These are phyloP conservation scores for Rhinoderma darwinii DNA, from an alignment of 2,113 vertebrate genomes.

Conservation along the genomic window DNA sequence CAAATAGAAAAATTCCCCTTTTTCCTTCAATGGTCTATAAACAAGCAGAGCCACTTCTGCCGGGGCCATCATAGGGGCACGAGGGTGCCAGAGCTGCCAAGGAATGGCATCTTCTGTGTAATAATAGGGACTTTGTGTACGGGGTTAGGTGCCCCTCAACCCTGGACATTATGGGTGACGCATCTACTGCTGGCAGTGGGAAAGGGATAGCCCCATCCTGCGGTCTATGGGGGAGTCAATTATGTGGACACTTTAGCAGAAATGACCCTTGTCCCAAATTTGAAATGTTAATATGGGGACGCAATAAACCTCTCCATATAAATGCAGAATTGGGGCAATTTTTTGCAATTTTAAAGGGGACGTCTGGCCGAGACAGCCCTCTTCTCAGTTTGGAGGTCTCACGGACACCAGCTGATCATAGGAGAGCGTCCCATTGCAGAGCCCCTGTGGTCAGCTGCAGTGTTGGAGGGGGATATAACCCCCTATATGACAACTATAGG, in stretches of 20 bases:
- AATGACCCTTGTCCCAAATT: background rate
- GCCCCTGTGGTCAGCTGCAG: background rate
- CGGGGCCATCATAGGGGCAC: constrained; percentile 30
- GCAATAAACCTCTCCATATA: background rate
- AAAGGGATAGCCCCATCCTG: background rate
- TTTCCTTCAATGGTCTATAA: background rate
- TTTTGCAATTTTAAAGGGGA: background rate
- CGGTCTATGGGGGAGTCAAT: background rate
- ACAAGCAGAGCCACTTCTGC: background rate
- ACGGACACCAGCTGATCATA: background rate
- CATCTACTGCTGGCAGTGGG: background rate
- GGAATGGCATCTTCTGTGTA: background rate
- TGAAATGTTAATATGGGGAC: background rate
- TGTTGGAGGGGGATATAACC: background rate
- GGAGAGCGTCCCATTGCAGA: background rate
- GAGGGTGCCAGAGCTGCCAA: background rate
- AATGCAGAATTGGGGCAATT: background rate
- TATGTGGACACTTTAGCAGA: background rate
- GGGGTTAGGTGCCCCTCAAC: background rate
- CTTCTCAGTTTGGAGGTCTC: background rate
- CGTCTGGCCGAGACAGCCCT: background rate
- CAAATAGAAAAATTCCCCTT: background rate
- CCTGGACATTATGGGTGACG: background rate
- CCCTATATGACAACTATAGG: background rate
- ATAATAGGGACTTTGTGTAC: background rate